Percentiles rank a stretch among this genome's conserved stretches.
Conservation (phyloP, 2,113 vertebrate genomes). For the Gyps fulvus region DNA sequence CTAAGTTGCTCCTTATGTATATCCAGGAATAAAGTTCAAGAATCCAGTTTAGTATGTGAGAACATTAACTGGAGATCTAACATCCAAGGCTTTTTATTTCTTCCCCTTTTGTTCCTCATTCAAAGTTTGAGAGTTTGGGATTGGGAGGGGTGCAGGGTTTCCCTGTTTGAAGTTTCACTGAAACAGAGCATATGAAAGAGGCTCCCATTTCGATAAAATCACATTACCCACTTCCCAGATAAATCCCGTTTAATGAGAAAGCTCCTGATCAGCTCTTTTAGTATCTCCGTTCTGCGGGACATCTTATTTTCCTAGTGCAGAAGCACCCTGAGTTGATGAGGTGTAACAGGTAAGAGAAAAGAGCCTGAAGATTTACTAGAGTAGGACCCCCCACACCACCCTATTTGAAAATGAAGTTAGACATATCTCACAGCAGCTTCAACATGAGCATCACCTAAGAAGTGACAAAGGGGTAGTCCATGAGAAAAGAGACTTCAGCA, state of each 20-base stretch:
- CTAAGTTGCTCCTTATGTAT: not conserved
- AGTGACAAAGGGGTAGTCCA: not conserved
- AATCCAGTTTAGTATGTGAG: not conserved
- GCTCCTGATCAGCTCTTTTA: not conserved
- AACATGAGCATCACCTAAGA: not conserved
- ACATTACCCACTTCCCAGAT: not conserved
- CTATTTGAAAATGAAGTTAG: not conserved
- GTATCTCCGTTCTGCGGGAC: not conserved
- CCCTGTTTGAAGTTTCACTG: not conserved
- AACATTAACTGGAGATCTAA: not conserved
- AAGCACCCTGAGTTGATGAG: not conserved
- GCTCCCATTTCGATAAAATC: not conserved
- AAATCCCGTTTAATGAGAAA: not conserved
- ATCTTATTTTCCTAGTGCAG: not conserved
- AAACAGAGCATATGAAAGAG: not conserved
- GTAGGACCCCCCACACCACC: not conserved
- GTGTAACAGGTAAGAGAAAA: not conserved
- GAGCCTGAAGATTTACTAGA: not conserved
- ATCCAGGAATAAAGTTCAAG: not conserved
- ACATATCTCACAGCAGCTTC: not conserved
- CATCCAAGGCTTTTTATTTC: not conserved
- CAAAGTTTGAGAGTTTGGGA: not conserved
- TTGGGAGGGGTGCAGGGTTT: rapidly evolving
- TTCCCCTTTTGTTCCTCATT: not conserved
- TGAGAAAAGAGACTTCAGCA: not conserved